These are phyloP conservation scores for Seriola rivoliana DNA, from an alignment of 2,113 vertebrate genomes.

Conservation along the genomic window DNA sequence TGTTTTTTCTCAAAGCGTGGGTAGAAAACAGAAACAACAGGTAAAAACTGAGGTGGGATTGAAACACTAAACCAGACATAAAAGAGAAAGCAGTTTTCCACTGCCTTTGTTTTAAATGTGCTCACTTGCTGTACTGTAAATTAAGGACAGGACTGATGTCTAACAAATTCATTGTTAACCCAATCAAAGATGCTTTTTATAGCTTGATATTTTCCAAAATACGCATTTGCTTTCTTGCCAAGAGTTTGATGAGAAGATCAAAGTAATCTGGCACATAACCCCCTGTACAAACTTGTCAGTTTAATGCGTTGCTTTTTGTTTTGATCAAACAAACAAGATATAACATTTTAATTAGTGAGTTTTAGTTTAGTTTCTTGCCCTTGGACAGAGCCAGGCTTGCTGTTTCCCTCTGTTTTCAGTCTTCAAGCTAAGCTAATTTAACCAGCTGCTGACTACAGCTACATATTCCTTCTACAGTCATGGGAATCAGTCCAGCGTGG, in stretches of 20 bases:
- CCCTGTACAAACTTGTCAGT: background rate
- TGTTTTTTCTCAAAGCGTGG: slow-evolving; percentile 60
- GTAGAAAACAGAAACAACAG: slow-evolving; percentile 60
- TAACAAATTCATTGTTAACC: background rate
- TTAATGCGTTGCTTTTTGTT: background rate
- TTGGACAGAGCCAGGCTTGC: background rate
- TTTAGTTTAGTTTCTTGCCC: too few relatives aligned
- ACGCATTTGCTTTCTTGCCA: background rate
- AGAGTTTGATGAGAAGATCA: background rate
- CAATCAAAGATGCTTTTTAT: background rate
- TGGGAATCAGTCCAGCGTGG: too few relatives aligned
- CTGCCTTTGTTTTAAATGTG: slow-evolving; percentile 2
- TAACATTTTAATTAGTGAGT: background rate
- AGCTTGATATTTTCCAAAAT: background rate
- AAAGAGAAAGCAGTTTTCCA: slow-evolving; percentile 48
- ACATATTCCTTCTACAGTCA: background rate
- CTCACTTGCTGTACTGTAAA: background rate
- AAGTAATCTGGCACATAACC: background rate
- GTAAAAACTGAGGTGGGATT: slow-evolving; percentile 58
- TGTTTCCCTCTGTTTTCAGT: background rate
- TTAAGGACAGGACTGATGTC: background rate
- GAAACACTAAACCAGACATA: slow-evolving; percentile 40
- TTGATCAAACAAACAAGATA: background rate
- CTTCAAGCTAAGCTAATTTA: background rate
- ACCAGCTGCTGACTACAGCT: background rate